phyloP scores from a whole-genome alignment of 2,113 vertebrate species.

The Holacanthus passer region DNA sequence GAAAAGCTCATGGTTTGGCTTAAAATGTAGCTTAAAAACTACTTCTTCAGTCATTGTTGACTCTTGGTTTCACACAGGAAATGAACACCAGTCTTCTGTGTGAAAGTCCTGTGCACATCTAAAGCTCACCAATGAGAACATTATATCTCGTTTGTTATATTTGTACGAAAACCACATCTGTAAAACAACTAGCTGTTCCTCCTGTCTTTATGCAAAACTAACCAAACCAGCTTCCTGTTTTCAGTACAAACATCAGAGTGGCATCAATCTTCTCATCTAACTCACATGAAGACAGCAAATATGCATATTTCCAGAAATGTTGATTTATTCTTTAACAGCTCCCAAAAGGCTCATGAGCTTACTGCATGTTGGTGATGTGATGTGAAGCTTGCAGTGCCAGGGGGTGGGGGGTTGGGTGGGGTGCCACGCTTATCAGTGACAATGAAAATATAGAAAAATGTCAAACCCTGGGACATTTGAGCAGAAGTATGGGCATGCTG shows the following conservation, averaged over 20 bases:
- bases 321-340: conserved; percentile 10
- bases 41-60: too few species aligned
- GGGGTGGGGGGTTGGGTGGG: not conserved
- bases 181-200: not conserved
- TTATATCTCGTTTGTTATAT: not conserved
- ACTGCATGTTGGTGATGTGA: conserved; percentile 17
- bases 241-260: not conserved
- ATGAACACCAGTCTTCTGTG: too few species aligned
- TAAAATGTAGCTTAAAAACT: too few species aligned
- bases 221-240: not conserved
- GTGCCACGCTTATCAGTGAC: conserved; percentile 22
- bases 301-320: conserved; percentile 36
- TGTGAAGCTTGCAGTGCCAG: conserved; percentile 1
- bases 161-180: not conserved
- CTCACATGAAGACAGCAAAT: not conserved
- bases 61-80: too few species aligned
- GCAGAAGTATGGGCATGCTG: conserved; percentile 37
- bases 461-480: conserved; percentile 34
- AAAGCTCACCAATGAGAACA: not conserved
- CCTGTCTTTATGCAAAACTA: not conserved
- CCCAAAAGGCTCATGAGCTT: conserved; percentile 1
- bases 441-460: conserved; percentile 18
- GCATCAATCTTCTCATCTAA: not conserved
- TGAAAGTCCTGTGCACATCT: too few species aligned
- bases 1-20: too few species aligned